A percentile compares a stretch with the other conserved stretches of the same genome.
Conservation (phyloP, 2,113 vertebrate species). For the Thryonomys swinderianus region DNA sequence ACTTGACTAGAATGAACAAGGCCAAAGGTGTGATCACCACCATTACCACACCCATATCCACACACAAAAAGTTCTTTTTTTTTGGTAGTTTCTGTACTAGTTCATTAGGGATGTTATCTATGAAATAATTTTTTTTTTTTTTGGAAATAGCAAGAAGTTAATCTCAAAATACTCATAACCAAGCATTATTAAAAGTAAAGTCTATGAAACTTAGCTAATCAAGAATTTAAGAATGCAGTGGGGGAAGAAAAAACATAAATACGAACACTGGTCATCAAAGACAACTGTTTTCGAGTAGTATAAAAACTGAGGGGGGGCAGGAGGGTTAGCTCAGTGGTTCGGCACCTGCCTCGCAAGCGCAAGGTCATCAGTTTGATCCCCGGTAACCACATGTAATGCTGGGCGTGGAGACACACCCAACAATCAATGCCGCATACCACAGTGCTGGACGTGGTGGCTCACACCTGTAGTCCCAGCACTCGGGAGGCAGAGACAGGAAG, state of each 20-base stretch:
- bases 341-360: too few relatives aligned
- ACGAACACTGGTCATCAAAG: conserved; percentile 51
- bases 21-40: background rate
- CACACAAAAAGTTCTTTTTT: too few relatives aligned
- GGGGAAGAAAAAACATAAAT: conserved; percentile 21
- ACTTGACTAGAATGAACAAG: background rate
- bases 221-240: background rate
- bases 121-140: background rate
- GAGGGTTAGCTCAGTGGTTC: too few relatives aligned
- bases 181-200: conserved; percentile 29
- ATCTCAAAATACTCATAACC: conserved; percentile 43
- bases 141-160: conserved; percentile 25
- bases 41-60: background rate
- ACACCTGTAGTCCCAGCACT: too few relatives aligned
- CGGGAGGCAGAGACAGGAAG: too few relatives aligned
- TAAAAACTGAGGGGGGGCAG: too few relatives aligned
- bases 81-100: conserved; percentile 37
- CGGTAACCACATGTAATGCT: too few relatives aligned
- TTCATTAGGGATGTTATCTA: conserved; percentile 17
- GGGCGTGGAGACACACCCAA: too few relatives aligned
- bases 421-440: too few relatives aligned
- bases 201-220: conserved; percentile 30
- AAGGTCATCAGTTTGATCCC: too few relatives aligned
- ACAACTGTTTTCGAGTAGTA: conserved; percentile 25
- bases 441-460: too few relatives aligned